These are phyloP conservation scores for Ormyrus pomaceus DNA, from an alignment of 2,888 invertebrate genomes.

Conservation along the genomic window DNA sequence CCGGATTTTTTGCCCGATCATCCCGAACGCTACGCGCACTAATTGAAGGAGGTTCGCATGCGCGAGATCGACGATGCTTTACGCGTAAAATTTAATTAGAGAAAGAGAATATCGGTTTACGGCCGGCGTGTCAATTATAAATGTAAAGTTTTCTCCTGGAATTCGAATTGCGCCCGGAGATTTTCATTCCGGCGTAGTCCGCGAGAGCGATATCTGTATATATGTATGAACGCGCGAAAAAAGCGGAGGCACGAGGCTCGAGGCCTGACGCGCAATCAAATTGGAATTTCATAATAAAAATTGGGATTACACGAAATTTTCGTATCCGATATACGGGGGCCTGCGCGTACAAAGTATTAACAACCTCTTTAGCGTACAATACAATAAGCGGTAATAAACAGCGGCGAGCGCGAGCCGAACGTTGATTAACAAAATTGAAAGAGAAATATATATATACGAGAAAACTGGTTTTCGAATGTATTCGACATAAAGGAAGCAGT, in stretches of 20 bases:
- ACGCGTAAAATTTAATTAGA: slow-evolving; percentile 55
- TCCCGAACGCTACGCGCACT: slow-evolving; percentile 10
- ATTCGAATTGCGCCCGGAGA: slow-evolving; percentile 20
- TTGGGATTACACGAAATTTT: slow-evolving; percentile 16
- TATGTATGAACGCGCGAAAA: background rate
- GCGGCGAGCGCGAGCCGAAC: background rate
- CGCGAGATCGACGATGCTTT: slow-evolving; percentile 18
- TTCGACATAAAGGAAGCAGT: background rate
- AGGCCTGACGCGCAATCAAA: background rate
- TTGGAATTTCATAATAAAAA: background rate
- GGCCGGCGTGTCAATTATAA: slow-evolving; percentile 7
- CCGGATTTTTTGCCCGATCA: background rate
- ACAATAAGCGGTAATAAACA: slow-evolving; percentile 11
- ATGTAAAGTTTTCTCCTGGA: slow-evolving; percentile 41
- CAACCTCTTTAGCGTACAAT: background rate
- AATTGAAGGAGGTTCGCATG: slow-evolving; percentile 47
- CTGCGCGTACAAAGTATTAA: background rate
- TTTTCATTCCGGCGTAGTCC: background rate
- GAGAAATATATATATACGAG: background rate
- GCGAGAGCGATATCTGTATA: no score
- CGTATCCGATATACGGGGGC: background rate
- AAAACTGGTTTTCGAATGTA: slow-evolving; percentile 21
- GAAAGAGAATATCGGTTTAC: slow-evolving; percentile 36
- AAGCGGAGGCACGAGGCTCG: background rate
- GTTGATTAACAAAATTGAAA: background rate